A percentile compares a stretch with the other conserved stretches of the same genome.
These are phyloP conservation scores for Callopanchax toddi DNA, from an alignment of 2,113 vertebrate species.

Conservation along the genomic window DNA sequence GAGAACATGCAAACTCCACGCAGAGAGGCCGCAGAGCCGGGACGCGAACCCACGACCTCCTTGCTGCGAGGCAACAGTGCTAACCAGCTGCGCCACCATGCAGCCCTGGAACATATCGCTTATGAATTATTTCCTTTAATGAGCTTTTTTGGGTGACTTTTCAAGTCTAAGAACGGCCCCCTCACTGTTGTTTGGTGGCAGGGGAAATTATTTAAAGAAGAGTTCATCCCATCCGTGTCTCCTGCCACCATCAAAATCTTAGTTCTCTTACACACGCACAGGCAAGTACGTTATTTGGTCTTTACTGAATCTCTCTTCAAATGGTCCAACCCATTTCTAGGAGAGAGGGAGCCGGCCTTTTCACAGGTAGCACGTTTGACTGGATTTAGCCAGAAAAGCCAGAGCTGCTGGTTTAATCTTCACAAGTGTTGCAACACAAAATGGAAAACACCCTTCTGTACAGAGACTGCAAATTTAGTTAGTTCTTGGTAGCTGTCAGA, in stretches of 20 bases:
- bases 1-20: no score
- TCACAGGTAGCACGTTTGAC: conserved; percentile 13
- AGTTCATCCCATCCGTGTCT: neutral
- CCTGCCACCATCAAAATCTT: no score
- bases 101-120: neutral
- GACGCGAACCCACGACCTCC: no score
- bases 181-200: no score
- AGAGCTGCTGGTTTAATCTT: conserved; percentile 32
- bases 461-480: rapidly evolving
- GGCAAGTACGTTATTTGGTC: neutral
- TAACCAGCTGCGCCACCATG: no score
- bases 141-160: neutral
- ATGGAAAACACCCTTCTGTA: neutral
- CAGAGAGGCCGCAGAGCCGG: no score
- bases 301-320: conserved; percentile 22
- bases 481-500: neutral
- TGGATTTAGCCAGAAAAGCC: conserved; percentile 33
- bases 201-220: no score
- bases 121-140: neutral
- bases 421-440: neutral
- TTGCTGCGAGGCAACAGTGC: no score
- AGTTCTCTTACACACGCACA: neutral
- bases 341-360: neutral
- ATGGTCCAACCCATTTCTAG: conserved; percentile 20
- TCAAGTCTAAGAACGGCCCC: neutral